Base-by-base conservation (phyloP, 2,797 vertebrate genomes). In the Cichlasoma orientale region DNA sequence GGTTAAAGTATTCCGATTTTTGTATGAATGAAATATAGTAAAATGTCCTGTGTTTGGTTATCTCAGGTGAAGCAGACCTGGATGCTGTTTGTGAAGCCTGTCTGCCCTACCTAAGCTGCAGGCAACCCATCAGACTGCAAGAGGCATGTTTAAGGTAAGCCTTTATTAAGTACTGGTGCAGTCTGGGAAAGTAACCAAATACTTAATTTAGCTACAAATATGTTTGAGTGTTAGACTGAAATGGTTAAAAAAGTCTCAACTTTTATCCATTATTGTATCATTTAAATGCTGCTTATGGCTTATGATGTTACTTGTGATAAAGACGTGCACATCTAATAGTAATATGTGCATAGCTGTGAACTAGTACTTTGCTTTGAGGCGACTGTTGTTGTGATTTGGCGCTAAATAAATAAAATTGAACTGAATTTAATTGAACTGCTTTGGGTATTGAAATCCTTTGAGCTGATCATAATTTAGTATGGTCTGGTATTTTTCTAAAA, bases 31-130 rank as follows among this genome's bases (percentile, higher is more conserved):
- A 75, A 73, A 58, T 66, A 7, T 23, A 58, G 19, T 71, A 36
- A 21, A 57, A 50, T 11, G 5, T 54, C 7, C 1, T 66, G 16
- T 75, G 38, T 89, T 92, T 82, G 89, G 66, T 88, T 90, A 90
- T 84, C 12, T 75, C 91, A 99, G 98, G 94, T 63, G 97, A 98
- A 86, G 92, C 85, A 71, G 98, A 99, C 92, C 95, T 99, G 82
- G 95, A 96, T 89, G 92, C 89, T 69, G 96, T 99, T 69, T 94
- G 94, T 73, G 97, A 97, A 76, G 96, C 96, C 84, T 98, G 97
- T 87, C 87, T 98, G 81, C 93, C 95, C 41, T 99, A 99, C 95
- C 96, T 99, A 89, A 99, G 97, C 7, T 95, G 95, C 85, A 96
- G 94, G 90, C 98, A 99, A 79, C 98, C 98, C 50, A 31, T 85